phyloP scores from a whole-genome alignment of 35 echinoderm and acorn worm species.

The Nesometra sesokonis region DNA sequence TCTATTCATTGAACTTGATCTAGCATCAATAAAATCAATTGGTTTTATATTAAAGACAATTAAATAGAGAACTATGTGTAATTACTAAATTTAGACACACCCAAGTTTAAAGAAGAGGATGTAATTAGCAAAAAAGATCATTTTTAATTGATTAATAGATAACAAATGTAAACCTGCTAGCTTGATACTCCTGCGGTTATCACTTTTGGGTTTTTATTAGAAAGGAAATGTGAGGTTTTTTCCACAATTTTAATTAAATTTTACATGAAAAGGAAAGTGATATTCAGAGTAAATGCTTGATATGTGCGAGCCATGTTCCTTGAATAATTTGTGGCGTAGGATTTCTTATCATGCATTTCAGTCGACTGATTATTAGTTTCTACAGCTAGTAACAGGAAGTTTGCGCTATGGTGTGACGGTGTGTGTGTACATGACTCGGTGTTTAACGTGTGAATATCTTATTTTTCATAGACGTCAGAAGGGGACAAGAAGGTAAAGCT shows the following conservation, averaged over 20 bases:
- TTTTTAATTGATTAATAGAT: neutral
- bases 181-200: neutral
- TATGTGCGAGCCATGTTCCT: neutral
- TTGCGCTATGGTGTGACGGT: neutral
- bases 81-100: neutral
- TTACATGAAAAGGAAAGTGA: neutral
- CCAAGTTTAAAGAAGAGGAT: neutral
- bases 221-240: neutral
- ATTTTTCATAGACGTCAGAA: slow-evolving; percentile 23
- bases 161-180: neutral
- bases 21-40: neutral
- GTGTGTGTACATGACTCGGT: neutral
- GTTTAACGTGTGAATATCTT: neutral
- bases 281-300: neutral
- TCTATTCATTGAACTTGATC: no score
- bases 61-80: neutral
- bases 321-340: neutral
- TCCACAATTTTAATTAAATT: neutral
- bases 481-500: slow-evolving; percentile 40
- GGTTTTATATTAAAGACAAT: neutral
- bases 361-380: neutral
- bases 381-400: neutral
- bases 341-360: neutral
- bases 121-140: neutral
- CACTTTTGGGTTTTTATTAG: neutral